These are phyloP conservation scores for Ceratina australensis DNA, from an alignment of 1,140 invertebrate species.

Conservation along the genomic window DNA sequence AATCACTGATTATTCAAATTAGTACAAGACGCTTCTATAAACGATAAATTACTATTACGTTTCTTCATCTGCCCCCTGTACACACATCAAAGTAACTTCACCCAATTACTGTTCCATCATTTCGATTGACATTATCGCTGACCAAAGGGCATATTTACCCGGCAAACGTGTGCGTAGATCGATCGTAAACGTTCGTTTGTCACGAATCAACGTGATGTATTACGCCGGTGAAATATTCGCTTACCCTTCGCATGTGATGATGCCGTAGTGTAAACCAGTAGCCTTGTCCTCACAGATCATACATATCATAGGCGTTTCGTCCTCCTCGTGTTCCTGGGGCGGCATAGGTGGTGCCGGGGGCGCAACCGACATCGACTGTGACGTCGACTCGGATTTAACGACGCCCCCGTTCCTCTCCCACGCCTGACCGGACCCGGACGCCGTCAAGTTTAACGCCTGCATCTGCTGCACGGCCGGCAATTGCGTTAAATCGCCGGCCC, in stretches of 20 bases:
- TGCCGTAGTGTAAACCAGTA: conserved; percentile 98
- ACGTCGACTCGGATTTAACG: conserved; percentile 72
- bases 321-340: conserved; percentile 87
- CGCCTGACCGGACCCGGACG: conserved; percentile 78
- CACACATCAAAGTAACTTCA: no score
- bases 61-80: no score
- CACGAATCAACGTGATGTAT: no score
- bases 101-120: no score
- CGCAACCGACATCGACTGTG: conserved; percentile 76
- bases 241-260: conserved; percentile 97
- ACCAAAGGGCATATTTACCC: no score
- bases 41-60: no score
- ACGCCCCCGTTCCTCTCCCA: conserved; percentile 77
- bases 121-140: no score
- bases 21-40: no score
- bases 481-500: conserved; percentile 92
- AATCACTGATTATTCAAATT: no score
- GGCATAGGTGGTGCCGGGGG: conserved; percentile 80
- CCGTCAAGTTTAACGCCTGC: conserved; percentile 89
- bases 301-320: conserved; percentile 97
- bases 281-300: conserved; percentile 99
- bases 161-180: no score
- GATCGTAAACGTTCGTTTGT: no score
- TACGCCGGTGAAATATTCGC: conserved; percentile 52
- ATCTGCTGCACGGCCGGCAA: conserved; percentile 90